These are phyloP conservation scores for Coluber constrictor DNA, from an alignment of 2,797 vertebrate genomes.

Conservation along the genomic window DNA sequence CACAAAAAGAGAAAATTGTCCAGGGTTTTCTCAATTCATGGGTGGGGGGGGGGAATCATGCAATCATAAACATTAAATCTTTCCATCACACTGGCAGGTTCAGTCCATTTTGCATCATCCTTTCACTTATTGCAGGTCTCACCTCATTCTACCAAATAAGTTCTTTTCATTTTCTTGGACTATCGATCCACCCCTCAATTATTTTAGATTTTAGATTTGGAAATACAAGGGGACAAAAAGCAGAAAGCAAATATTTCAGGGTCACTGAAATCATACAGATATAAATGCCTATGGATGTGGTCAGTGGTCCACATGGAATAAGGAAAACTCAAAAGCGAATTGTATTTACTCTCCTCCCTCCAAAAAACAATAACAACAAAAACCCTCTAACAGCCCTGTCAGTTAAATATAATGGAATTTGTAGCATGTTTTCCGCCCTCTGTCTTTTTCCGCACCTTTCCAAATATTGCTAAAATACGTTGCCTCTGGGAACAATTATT, in stretches of 20 bases:
- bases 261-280: neutral
- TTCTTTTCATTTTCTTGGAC: neutral
- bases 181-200: neutral
- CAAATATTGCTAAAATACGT: constrained; percentile 36
- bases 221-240: neutral
- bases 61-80: neutral
- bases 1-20: neutral
- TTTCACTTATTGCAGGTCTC: neutral
- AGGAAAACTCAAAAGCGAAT: neutral
- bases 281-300: too few species aligned
- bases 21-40: neutral
- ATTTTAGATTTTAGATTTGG: neutral
- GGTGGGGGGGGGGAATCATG: neutral
- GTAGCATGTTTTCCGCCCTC: neutral
- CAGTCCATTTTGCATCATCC: neutral
- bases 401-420: constrained; percentile 52
- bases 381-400: constrained; percentile 49
- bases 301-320: neutral
- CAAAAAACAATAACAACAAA: neutral
- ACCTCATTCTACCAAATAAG: neutral
- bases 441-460: neutral
- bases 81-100: neutral
- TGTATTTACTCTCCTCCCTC: neutral
- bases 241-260: neutral
- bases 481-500: constrained; percentile 52